Evolutionary conservation across 2,113 vertebrate genomes (phyloP).

Genomic region (Psophia crepitans): DNA sequence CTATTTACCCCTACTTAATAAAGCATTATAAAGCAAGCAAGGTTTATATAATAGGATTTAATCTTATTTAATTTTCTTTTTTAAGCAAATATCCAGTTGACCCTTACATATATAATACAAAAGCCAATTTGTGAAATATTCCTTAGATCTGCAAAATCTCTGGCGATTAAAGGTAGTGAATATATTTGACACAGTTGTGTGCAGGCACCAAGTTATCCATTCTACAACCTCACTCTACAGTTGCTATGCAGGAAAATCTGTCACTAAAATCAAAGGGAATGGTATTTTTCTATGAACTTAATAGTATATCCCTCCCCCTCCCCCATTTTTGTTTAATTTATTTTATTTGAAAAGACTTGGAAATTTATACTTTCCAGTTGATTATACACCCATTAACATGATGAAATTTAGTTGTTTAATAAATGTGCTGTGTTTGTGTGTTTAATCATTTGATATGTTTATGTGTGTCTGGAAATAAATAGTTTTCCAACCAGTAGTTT

Average conservation of each 20-base stretch:
- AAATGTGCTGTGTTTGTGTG: not conserved
- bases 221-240: not conserved
- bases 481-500: not conserved
- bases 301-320: not conserved
- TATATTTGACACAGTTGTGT: not conserved
- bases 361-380: not conserved
- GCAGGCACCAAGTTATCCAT: not conserved
- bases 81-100: constrained; percentile 16
- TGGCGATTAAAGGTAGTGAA: not conserved
- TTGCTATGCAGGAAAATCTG: not conserved
- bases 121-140: constrained; percentile 8
- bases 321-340: not conserved
- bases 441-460: not conserved
- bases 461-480: not conserved
- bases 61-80: not conserved
- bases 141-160: not conserved
- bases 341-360: not conserved
- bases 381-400: not conserved
- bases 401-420: not conserved
- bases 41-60: constrained; percentile 15
- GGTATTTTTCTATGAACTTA: not conserved
- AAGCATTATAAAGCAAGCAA: constrained; percentile 39
- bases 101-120: not conserved
- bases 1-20: constrained; percentile 42
- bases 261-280: not conserved